Conservation (phyloP, 2,113 vertebrate genomes). For the Onychostruthus taczanowskii region DNA sequence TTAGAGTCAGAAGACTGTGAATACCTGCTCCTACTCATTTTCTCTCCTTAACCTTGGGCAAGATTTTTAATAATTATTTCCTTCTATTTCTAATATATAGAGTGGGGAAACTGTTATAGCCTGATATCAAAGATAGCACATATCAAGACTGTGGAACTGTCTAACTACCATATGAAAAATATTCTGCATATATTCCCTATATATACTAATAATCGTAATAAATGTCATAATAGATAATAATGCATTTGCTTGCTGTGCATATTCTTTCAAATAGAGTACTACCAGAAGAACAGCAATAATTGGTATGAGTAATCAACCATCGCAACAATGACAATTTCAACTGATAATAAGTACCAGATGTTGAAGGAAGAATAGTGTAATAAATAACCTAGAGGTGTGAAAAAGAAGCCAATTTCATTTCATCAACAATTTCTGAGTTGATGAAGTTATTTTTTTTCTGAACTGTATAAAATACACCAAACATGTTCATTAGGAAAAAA, state of each 20-base stretch:
- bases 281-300: not conserved
- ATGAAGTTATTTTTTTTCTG: not conserved
- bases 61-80: not conserved
- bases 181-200: not conserved
- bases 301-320: conserved; percentile 37
- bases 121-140: not conserved
- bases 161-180: not conserved
- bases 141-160: not conserved
- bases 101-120: not conserved
- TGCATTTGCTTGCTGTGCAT: not conserved
- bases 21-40: not conserved
- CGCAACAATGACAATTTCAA: not conserved
- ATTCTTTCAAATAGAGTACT: not conserved
- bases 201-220: not conserved
- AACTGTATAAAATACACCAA: not conserved
- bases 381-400: not conserved
- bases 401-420: not conserved
- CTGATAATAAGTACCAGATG: not conserved
- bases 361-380: not conserved
- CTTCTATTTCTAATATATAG: not conserved
- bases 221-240: not conserved
- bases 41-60: not conserved
- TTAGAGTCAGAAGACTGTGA: not conserved
- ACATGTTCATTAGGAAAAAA: not conserved
- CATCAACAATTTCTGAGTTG: not conserved